Evolutionary conservation across 2,888 invertebrate genomes (phyloP), one percentile per base, ranked within the genome.

Genomic region (Brachyptera putata): DNA sequence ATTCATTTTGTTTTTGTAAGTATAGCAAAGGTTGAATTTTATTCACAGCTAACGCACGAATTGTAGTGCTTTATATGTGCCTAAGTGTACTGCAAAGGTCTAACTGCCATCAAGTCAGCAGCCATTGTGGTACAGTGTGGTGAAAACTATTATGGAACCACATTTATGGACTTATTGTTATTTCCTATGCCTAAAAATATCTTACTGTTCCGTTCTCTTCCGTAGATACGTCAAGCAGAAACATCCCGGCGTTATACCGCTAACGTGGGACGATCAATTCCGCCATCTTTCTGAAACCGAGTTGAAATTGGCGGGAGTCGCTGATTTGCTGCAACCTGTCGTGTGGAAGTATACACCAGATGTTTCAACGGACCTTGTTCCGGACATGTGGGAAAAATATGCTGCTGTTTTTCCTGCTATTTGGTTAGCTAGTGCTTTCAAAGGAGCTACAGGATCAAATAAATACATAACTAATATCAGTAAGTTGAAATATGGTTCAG

Each of bases 241-340:
- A 1, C 79, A 78, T 68, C 79, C 82, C 0, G 66, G 74, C 1
- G 72, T 86, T 0, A 80, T 75, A 2, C 74, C 85, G 3, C 77
- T 92, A 13, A 84, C 90, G 70, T 92, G 91, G 91, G 91, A 91
- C 68, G 92, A 93, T 69, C 88, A 91, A 80, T 79, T 91, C 57
- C 76, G 89, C 21, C 73, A 77, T 7, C 78, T 85, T 30, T 75
- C 76, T 5, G 73, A 77, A 1, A 68, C 72, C 5, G 75, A 79
- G 58, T 77, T 83, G 66, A 68, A 72, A 53, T 70, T 73, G 3
- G 77, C 75, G 57, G 73, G 74, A 9, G 65, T 81, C 13, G 75
- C 79, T n/a, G 69, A 73, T 53, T 70, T 80, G 58, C 73, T 86
- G 0, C 82, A 86, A 68, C 84, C 84, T 0, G 85, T 89, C 0